Evolutionary conservation across 2,797 vertebrate species (phyloP).

Genomic region (Lycodopsis pacificus): DNA sequence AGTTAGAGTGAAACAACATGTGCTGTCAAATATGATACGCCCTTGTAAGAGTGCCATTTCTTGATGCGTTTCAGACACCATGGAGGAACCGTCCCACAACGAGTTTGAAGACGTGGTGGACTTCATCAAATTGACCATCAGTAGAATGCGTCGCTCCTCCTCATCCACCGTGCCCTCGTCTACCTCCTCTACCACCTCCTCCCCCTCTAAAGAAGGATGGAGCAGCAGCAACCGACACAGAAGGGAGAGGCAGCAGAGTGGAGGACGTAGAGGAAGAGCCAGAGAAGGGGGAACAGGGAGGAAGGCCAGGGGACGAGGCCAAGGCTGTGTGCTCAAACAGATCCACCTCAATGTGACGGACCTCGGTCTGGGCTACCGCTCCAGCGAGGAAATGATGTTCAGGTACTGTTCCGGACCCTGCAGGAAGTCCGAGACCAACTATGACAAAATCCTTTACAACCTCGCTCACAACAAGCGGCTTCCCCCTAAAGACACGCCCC

Average conservation of each 20-base stretch:
- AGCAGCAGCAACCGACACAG: constrained; percentile 80
- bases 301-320: constrained; percentile 76
- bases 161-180: constrained; percentile 60
- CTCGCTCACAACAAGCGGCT: constrained; percentile 88
- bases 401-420: constrained; percentile 95
- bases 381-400: constrained; percentile 95
- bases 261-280: constrained; percentile 43
- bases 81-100: constrained; percentile 83
- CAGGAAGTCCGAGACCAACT: constrained; percentile 91
- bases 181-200: constrained; percentile 59
- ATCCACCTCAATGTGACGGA: constrained; percentile 95
- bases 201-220: constrained; percentile 77
- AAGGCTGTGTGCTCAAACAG: constrained; percentile 90
- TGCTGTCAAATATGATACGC: constrained; percentile 12
- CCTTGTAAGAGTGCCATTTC: constrained; percentile 23
- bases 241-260: constrained; percentile 68
- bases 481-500: constrained; percentile 84
- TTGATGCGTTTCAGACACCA: constrained; percentile 82
- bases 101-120: constrained; percentile 89
- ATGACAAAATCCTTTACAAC: constrained; percentile 94
- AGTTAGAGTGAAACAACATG: constrained; percentile 41
- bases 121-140: constrained; percentile 92
- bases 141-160: constrained; percentile 88
- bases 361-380: constrained; percentile 93
- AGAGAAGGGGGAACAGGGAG: constrained; percentile 12